Base-by-base conservation (phyloP, 2,888 invertebrate genomes). In the Steinernema carpocapsae region DNA sequence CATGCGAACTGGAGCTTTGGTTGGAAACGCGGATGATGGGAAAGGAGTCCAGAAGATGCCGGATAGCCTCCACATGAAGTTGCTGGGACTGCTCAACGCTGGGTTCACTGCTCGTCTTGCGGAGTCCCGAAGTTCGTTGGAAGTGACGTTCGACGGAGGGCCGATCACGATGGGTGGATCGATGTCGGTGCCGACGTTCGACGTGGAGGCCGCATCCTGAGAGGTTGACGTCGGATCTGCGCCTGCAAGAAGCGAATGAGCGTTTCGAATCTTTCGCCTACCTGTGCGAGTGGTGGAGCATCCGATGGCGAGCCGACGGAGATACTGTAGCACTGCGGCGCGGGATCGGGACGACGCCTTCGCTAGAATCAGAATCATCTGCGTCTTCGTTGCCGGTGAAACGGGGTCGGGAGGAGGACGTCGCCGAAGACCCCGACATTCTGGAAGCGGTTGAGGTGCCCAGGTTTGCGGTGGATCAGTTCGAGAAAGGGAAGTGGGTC, bases 81-180 rank as follows among this genome's bases (percentile, higher is more conserved):
- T 74, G 64, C n/a, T 64, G 64, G 43, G 52, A 51, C 71, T 78
- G 78, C 72, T 84, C 84, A 26, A 84, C 84, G 76, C 81, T 83
- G 14, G 84, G 84, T 70, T 84, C 84, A 56, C 82, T 82, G 74
- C 83, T 84, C 26, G 84, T 84, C 72, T 84, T 84, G 29, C 84
- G 72, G 72, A 84, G 72, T n/a, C 72, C 46, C 32, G 51, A 46
- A 52, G 70, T n/a, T 22, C 72, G 52, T 19, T 24, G 14, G 72
- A 52, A 29, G 26, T 45, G 59, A 12, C 51, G 51, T 37, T 72
- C 70, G n/a, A 43, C 48, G n/a, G 74, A 72, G 12, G 46, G 48
- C 4, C 56, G 64, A 19, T 56, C 43, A 22, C 59, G 37, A 26
- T 64, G 64, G 17, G 64, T 64, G 7, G 64, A 64, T 10, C 64